Evolutionary conservation across 2,797 vertebrate species (phyloP), one percentile per base, ranked within the genome.

Genomic region (Taeniopygia guttata): DNA sequence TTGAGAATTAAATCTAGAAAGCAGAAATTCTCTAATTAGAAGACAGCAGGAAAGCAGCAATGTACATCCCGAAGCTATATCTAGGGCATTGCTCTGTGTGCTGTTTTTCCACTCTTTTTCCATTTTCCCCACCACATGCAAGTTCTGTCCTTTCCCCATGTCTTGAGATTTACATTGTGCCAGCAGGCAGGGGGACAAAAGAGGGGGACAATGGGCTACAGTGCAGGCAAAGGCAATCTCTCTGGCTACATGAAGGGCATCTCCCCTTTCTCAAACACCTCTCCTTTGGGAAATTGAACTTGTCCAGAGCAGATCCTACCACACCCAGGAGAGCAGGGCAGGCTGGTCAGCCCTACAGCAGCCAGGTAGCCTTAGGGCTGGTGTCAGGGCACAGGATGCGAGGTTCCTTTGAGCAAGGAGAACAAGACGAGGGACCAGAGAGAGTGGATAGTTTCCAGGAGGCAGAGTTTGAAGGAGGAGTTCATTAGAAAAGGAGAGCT

Each of bases 361-460:
- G 16, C 25, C 22, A 45, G 38, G 14, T 45, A 36, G 22, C 23
- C n/a, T 17, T 10, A 29, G 13, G 9, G 14, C 45, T 88, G 14
- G 64, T 70, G 72, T 49, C 48, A 66, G 0, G 11, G 38, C 40
- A 46, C 9, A 73, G 30, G 19, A 11, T 32, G 49, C 16, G 45
- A 77, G 18, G 21, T 38, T 55, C 6, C 32, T 51, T 11, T 23
- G 22, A 74, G 43, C 11, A 22, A 43, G 27, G 36, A 63, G 26
- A 30, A 68, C 20, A 67, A 56, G 22, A 67, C 27, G 27, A 76
- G 45, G 12, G 7, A 76, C n/a, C 43, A 66, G 29, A 34, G 22
- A 8, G 8, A 3, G 7, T 3, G 1, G 8, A n/a, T 0, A 3
- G 12, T 11, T 86, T 20, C 29, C 29, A 81, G 32, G 3, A 75